Conservation (phyloP, 92 coral and sea anemone genomes). For the Scolanthus callimorphus region DNA sequence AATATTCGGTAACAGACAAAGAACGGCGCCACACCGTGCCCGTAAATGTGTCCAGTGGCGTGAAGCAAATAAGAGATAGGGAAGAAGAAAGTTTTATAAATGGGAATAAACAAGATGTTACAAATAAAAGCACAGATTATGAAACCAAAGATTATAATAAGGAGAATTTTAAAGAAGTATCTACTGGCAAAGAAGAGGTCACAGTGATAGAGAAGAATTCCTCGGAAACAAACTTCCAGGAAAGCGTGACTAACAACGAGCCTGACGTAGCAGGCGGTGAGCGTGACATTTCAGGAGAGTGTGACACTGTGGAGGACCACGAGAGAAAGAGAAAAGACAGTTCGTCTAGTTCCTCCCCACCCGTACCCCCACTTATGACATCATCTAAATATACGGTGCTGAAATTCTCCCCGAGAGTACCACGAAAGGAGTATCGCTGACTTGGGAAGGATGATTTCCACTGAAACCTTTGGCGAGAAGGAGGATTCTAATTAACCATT, state of each 20-base stretch:
- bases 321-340: too few species aligned
- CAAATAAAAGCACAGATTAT: background rate
- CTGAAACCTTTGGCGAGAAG: too few species aligned
- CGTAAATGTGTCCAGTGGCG: conserved; percentile 6
- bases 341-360: conserved; percentile 4
- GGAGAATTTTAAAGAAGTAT: background rate
- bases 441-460: too few species aligned
- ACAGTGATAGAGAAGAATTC: too few species aligned
- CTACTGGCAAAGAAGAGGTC: background rate
- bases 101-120: background rate
- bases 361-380: conserved; percentile 9
- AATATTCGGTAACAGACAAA: background rate
- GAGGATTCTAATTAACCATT: too few species aligned
- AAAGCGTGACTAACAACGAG: background rate
- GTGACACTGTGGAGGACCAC: background rate
- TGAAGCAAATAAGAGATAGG: background rate
- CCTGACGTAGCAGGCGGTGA: background rate
- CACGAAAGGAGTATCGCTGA: too few species aligned
- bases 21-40: conserved; percentile 24
- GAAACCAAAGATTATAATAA: background rate
- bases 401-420: too few species aligned
- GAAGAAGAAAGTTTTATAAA: conserved; percentile 1
- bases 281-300: background rate
- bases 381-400: conserved; percentile 15
- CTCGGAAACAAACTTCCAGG: background rate